phyloP scores from a whole-genome alignment of 2,888 invertebrate genomes.

The Dysmachus trigonus region DNA sequence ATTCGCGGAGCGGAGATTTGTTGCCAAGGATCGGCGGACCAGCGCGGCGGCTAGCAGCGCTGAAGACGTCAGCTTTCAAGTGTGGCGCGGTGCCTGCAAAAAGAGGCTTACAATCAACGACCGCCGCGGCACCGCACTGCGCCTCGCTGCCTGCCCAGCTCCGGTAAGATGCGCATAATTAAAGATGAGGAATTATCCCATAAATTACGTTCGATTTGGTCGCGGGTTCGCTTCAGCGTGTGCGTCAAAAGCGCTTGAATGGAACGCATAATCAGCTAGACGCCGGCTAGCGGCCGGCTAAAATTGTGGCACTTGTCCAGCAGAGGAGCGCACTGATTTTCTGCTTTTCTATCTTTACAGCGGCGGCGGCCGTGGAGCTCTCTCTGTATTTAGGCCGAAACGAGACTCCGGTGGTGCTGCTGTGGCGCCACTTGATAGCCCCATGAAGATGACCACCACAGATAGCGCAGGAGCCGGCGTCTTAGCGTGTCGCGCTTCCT shows the following conservation, averaged over 20 bases:
- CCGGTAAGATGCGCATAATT: conserved; percentile 16
- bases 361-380: background rate
- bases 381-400: background rate
- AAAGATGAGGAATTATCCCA: conserved; percentile 26
- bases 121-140: background rate
- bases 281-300: background rate
- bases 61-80: background rate
- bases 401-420: background rate
- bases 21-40: background rate
- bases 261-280: conserved; percentile 19
- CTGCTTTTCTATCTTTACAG: background rate
- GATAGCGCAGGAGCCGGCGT: conserved; percentile 30
- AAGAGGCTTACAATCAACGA: background rate
- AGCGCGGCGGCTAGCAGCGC: background rate
- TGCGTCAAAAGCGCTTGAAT: conserved; percentile 4
- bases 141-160: too few relatives aligned
- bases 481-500: conserved; percentile 3
- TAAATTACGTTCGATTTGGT: conserved; percentile 25
- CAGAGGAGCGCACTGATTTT: background rate
- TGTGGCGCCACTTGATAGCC: conserved; percentile 47
- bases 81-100: background rate
- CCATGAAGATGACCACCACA: conserved; percentile 44
- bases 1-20: background rate
- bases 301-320: background rate
- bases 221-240: background rate